Evolutionary conservation across 2,113 vertebrate genomes (phyloP), one percentile per base, ranked within the genome.

Genomic region (Cervus canadensis): DNA sequence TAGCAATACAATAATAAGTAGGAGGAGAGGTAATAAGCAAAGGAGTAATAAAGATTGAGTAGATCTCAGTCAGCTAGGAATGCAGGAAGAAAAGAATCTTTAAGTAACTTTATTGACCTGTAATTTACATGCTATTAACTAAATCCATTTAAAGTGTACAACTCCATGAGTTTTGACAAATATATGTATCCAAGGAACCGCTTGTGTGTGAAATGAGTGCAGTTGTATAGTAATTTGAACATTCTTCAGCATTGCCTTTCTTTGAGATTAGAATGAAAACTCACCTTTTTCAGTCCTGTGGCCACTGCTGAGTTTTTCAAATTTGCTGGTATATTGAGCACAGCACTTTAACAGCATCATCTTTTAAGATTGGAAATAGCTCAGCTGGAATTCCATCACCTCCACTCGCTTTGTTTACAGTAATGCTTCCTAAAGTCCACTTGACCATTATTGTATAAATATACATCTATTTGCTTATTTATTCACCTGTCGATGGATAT

Each of bases 11-110:
- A 23, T 64, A 91, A 52, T 85, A 83, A 79, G 1, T 19, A 87
- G 13, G 25, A 84, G 10, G 59, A 88, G 30, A 82, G 17, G 50
- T 6, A 94, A 74, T 43, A 59, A 83, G 28, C 67, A 86, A 82
- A 82, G 48, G 23, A 57, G 5, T 36, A 59, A 87, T 48, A 45
- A 50, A 33, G 87, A 71, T 16, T 48, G 19, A 28, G 15, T 33
- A 95, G 48, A 84, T 82, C 26, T 97, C 43, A 43, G n/a, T 48
- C 79, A 96, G 43, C 78, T 62, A 45, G 19, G 16, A 54, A 56
- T 45, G 45, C 16, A 84, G 2, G 28, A 89, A 50, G 57, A 62
- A 95, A 95, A 43, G 33, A 81, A 48, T 56, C 26, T 28, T 36
- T 50, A 14, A 57, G 21, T 40, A 88, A 79, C 10, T 50, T 88